Evolutionary conservation across 2,113 vertebrate genomes (phyloP), one percentile per base, ranked within the genome.

Genomic region (Lucifuga dentata): DNA sequence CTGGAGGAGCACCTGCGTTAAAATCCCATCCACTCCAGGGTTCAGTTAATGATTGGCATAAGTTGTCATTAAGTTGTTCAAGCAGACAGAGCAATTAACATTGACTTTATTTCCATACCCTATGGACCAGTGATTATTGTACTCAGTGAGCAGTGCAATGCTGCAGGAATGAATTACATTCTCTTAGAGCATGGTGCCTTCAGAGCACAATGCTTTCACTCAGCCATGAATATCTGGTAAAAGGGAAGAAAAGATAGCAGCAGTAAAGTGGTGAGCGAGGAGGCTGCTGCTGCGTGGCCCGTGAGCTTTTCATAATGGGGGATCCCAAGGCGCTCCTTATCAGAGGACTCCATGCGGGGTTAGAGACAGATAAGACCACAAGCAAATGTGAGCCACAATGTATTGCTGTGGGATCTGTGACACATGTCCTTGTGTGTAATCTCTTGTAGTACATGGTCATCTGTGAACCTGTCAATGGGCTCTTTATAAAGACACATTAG

Each of bases 351-450:
- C 89, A 90, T 90, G 87, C 51, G 41, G 72, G 73, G 59, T 43
- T 55, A 15, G 39, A 35, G 68, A 48, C 57, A 78, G 92, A 93
- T 93, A 93, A 93, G 87, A 71, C 58, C 50, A 48, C 21, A 58
- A 10, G 53, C 63, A 32, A 61, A 68, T 59, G 73, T 67, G 65
- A 59, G 73, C 36, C 73, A 19, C 50, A 53, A 71, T 81, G 85
- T 68, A 77, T 69, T 56, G 72, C 61, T 75, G 64, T 61, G 68
- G 73, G 73, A 81, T 53, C 70, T 23, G 56, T 59, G 78, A 91
- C 91, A 90, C 86, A 85, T 87, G 87, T 90, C 81, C 85, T 75
- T 76, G 87, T 78, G 80, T 85, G 84, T 92, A 93, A 92, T 93
- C 92, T 92, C 76, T 68, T 89, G 90, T 90, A 84, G 69, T 73